phyloP scores from a whole-genome alignment of 2,113 vertebrate species.

The Gobius niger region DNA sequence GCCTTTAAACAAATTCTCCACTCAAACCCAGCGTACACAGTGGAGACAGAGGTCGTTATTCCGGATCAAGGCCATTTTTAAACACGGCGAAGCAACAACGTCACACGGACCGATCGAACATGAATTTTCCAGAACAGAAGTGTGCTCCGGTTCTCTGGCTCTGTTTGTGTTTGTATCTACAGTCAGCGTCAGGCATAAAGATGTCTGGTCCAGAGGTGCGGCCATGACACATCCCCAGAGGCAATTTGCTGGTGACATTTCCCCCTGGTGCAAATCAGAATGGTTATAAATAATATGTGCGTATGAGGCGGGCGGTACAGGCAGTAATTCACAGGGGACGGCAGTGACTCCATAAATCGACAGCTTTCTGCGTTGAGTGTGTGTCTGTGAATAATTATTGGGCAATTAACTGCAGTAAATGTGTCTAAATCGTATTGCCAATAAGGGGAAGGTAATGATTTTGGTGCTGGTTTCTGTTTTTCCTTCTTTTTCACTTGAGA shows the following conservation, averaged over 20 bases:
- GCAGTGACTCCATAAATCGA: constrained; percentile 24
- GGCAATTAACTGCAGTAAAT: neutral
- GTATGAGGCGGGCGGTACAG: neutral
- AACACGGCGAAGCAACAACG: neutral
- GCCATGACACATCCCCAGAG: neutral
- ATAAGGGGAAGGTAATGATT: neutral
- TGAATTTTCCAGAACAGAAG: neutral
- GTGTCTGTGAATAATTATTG: constrained; percentile 1
- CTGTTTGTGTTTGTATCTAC: neutral
- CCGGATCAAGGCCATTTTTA: neutral
- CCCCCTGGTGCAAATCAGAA: constrained; percentile 11
- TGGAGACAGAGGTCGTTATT: constrained; percentile 1
- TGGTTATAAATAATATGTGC: constrained; percentile 21
- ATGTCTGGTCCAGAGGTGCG: neutral
- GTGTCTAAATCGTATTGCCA: neutral
- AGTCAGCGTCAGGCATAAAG: neutral
- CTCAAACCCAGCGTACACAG: neutral
- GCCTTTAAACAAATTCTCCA: constrained; percentile 2
- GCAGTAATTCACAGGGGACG: neutral
- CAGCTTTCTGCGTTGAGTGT: constrained; percentile 18
- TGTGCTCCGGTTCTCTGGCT: neutral
- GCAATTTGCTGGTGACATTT: constrained; percentile 27
- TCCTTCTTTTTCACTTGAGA: too few relatives aligned
- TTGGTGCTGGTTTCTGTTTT: neutral
- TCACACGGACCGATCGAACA: neutral